Base-by-base conservation (phyloP, 2,888 invertebrate species). In the Hetaerina titia region DNA sequence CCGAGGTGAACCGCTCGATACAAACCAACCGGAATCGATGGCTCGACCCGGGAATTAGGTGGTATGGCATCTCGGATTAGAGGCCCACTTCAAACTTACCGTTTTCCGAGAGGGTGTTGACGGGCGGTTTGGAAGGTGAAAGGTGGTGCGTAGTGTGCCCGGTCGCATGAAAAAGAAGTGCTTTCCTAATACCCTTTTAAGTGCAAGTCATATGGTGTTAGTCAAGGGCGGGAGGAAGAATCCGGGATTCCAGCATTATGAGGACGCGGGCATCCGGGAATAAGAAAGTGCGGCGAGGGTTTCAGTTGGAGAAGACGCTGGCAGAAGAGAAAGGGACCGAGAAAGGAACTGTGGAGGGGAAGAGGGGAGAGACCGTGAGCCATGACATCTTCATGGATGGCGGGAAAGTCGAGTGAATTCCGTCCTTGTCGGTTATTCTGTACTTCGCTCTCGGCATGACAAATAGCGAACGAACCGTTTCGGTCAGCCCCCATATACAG, bases 401-500 rank as follows among this genome's bases (percentile, higher is more conserved):
- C 56, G 56, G 64, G 64, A 90, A 64, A 69, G 64, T 63, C 90
- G 56, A 92, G 92, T 74, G 92, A 92, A 92, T 74, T 92, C 92
- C 56, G 92, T 92, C 92, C 92, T 64, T 90, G 64, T 64, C 31
- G 56, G 69, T 45, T 45, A 69, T 17, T 56, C 69, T n/a, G 63
- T 69, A 57, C 89, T 45, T 22, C 13, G 69, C 22, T n/a, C 60
- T 31, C 64, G 63, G 64, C 90, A 64, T 90, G 90, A 90, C 63
- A 90, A 63, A 64, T 45, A 31, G 56, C 64, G 63, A 22, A 45
- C 22, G 64, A 74, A 69, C 92, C 92, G 64, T 45, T 56, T 31
- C 63, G 17, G 90, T 13, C 69, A 45, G 64, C 31, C 60, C n/a
- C 56, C 56, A 22, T 19, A 8, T 4, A 5, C 81, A 31, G n/a